Evolutionary conservation across 2,797 vertebrate genomes (phyloP), one percentile per base, ranked within the genome.

Genomic region (Tinamus major): DNA sequence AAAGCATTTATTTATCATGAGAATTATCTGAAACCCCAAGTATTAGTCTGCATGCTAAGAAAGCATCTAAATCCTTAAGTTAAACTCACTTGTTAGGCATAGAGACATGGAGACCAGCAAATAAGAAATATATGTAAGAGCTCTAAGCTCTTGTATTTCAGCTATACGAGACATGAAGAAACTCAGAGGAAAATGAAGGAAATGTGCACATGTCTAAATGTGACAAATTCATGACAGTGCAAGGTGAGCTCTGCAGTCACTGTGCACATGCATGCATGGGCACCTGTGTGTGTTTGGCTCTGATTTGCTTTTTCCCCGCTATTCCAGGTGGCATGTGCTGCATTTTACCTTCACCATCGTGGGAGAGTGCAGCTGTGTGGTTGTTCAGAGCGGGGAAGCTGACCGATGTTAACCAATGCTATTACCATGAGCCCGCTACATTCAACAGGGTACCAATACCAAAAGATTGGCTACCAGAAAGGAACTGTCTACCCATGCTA

Each of bases 191-290:
- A 69, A 87, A 62, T 11, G 53, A 80, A 35, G 31, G 59, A 21
- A 63, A n/a, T 0, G 0, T 29, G 18, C 24, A n/a, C 2, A 0
- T 0, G 1, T 67, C 83, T 86, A 78, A 56, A 71, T 6, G 35
- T 2, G 4, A 19, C 53, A 48, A 82, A 53, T 5, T 51, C 53
- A 24, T 9, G 10, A 18, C 10, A 31, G 7, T 14, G 11, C 26
- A 3, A 13, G 8, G 42, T 7, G 21, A 44, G 42, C 41, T 35
- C 44, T 55, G 27, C 6, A 26, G 10, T 41, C 21, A 49, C 26
- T 49, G 46, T 23, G 46, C 46, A 48, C 23, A 48, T 3, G 46
- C 46, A 12, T 48, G 46, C 46, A 21, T 11, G 46, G 9, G 15
- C 14, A 42, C 41, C 23, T 5, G 4, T 6, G 8, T 26, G 48